These are phyloP conservation scores for Phoebastria nigripes DNA, from an alignment of 2,797 vertebrate species.

Conservation along the genomic window DNA sequence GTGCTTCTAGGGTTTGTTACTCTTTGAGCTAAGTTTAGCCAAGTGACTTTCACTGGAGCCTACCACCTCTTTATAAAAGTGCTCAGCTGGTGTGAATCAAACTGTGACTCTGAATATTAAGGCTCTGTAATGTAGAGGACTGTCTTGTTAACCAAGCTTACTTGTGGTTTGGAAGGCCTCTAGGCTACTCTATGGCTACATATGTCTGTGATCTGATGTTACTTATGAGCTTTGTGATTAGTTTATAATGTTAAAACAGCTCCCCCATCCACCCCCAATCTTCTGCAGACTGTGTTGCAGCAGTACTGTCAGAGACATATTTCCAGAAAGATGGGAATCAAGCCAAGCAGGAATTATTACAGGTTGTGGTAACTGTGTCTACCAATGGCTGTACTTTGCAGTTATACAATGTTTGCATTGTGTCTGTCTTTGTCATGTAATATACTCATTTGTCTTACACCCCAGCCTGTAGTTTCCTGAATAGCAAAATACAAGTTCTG, in stretches of 20 bases:
- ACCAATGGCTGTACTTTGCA: not conserved
- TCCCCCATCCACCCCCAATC: not conserved
- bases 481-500: not conserved
- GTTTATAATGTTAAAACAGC: not conserved
- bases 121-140: not conserved
- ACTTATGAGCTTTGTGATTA: not conserved
- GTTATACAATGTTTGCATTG: slow-evolving; percentile 6
- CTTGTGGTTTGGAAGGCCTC: not conserved
- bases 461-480: not conserved
- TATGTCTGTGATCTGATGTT: not conserved
- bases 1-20: not conserved
- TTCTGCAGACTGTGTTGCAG: not conserved
- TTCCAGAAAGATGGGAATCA: not conserved
- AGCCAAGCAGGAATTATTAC: not conserved
- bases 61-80: not conserved
- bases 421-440: not conserved
- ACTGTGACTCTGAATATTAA: not conserved
- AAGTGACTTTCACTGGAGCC: not conserved
- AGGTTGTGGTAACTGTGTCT: not conserved
- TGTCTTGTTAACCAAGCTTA: not conserved
- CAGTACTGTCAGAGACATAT: not conserved
- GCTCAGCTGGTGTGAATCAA: not conserved
- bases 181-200: not conserved
- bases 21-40: not conserved
- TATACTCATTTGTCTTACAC: not conserved